Evolutionary conservation across 2,797 vertebrate genomes (phyloP), one percentile per base, ranked within the genome.

Genomic region (Urosaurus nigricauda): DNA sequence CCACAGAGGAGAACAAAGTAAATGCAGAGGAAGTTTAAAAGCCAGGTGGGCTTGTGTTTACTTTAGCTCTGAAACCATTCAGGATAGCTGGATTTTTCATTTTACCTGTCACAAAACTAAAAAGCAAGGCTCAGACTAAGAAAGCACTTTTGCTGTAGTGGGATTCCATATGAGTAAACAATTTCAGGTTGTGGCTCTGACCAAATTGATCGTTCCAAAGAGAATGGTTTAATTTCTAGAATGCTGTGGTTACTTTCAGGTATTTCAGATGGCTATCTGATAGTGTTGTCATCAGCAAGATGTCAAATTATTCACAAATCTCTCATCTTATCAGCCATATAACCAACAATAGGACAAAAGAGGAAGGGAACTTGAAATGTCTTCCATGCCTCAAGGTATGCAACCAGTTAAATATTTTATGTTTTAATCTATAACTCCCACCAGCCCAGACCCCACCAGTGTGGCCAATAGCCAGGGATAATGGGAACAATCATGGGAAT

Each of bases 11-110:
- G 5, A 35, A 2, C 8, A 29, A 79, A 58, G 47, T 16, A 56
- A 32, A 9, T 21, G 7, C 40, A 79, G 16, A 56, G 32, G 43
- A 68, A 82, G 16, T 79, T 65, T 77, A 43, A 89, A 92, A 89
- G 88, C 63, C 84, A 83, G 92, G 82, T 90, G 65, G 90, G 90
- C 81, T 78, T 73, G n/a, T 37, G 87, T 94, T 92, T n/a, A 75
- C 83, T 84, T 68, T 60, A 91, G 77, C 74, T 91, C 43, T 90
- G 92, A 90, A 84, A 32, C 29, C 5, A n/a, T 65, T 37, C 83
- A 95, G 93, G 63, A 85, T 92, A 85, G 88, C 37, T 86, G 80
- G 87, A 88, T 93, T 81, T 87, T 71, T 0, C 0, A 40, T 21
- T 40, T 40, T 13, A 13, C 19, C 37, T 29, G 1, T 35, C 71